phyloP scores from a whole-genome alignment of 92 coral and sea anemone genomes.

The Zoanthus sociatus region DNA sequence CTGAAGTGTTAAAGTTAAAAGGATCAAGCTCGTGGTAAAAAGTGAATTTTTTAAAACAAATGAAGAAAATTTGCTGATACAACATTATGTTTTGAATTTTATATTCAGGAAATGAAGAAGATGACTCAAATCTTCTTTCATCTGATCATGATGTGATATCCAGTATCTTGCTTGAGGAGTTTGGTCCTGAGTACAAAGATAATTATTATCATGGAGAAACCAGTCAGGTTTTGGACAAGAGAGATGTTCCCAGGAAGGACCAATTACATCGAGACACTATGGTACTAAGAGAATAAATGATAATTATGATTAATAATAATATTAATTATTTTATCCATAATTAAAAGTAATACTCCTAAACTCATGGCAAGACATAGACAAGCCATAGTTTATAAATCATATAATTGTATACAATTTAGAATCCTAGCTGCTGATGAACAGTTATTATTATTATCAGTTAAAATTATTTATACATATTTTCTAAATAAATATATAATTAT shows the following conservation, averaged over 20 bases:
- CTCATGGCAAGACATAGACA: too few species aligned
- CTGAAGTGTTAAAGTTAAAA: too few species aligned
- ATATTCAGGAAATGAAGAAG: slow-evolving; percentile 69
- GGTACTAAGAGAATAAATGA: not conserved
- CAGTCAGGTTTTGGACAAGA: not conserved
- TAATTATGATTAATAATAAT: too few species aligned
- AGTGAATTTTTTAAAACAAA: not conserved
- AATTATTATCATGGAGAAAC: slow-evolving; percentile 14
- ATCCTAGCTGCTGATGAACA: too few species aligned
- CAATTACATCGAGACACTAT: not conserved
- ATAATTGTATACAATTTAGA: too few species aligned
- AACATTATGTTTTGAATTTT: not conserved
- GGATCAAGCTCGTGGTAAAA: too few species aligned
- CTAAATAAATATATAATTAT: too few species aligned
- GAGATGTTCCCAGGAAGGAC: not conserved
- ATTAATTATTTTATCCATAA: too few species aligned
- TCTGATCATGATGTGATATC: slow-evolving; percentile 92
- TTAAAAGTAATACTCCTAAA: not conserved
- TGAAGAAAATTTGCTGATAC: not conserved
- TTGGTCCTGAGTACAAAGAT: slow-evolving; percentile 75
- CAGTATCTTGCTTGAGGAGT: slow-evolving; percentile 84
- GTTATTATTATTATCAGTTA: too few species aligned
- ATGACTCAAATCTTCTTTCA: slow-evolving; percentile 91
- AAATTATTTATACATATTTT: too few species aligned
- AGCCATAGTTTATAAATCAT: too few species aligned